Base-by-base conservation (phyloP, 2,797 vertebrate genomes). In the Acestrorhynchus altus region DNA sequence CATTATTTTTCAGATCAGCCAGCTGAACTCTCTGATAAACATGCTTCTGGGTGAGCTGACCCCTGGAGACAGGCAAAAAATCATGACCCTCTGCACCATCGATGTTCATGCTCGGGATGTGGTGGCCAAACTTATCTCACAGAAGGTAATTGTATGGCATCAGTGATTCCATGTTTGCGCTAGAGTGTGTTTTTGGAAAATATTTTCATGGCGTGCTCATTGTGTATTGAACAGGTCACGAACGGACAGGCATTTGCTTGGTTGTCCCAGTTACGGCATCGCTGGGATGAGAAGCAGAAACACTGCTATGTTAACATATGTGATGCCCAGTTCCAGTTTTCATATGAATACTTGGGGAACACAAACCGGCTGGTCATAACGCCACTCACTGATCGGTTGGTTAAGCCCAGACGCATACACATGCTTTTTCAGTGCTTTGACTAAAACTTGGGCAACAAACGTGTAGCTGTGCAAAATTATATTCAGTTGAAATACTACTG, bases 11-110 rank as follows among this genome's bases (percentile, higher is more conserved):
- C 88, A 98, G 96, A 94, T 96, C 90, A 93, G 92, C 90, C 96
- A 95, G 90, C 92, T 97, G 90, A 98, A 97, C 90, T 94, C 92
- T 56, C 93, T 96, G 88, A 97, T 95, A 93, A 96, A 96, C 95
- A 96, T 94, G 95, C 92, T 96, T 87, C 94, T 97, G 40, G 95
- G 95, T 24, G 95, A 95, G 86, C 92, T 97, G 88, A 92, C 86
- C 1, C 90, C 86, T n/a, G 93, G 94, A 10, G 93, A 94, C 92
- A 91, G 94, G 89, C 96, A 97, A 91, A 96, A 95, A 91, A 96
- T 97, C 87, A 94, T 96, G 96, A 96, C 96, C 69, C 89, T 94
- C 78, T 93, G 94, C 83, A 95, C 95, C 85, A 94, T 94, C 86
- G 96, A 98, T 87, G 96, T 96, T 85, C 95, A 94, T 4, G 90